Evolutionary conservation across 2,797 vertebrate species (phyloP), one percentile per base, ranked within the genome.

Genomic region (Cynopterus sphinx): DNA sequence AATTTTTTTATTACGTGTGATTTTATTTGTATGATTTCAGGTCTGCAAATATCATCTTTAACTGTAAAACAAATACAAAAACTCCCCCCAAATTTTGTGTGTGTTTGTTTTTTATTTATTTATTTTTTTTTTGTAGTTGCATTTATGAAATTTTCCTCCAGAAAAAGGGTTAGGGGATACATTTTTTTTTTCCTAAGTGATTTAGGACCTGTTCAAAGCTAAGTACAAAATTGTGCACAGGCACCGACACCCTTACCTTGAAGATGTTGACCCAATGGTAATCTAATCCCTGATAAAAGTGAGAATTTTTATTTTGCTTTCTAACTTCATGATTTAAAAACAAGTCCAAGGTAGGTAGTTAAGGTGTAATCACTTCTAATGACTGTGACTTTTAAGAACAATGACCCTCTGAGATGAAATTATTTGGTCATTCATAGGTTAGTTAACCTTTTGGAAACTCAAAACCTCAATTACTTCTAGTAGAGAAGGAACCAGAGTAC

Each of bases 241-340:
- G 3, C 85, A 2, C 74, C 94, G 90, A 94, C 84, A 89, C 55
- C 39, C 19, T 92, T 53, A 59, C 71, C 86, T 95, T 91, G 92
- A 87, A 88, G 86, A 63, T 28, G 15, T 82, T 97, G 95, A 96
- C 97, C 95, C 36, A 21, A 5, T 55, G 19, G 95, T 97, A 96
- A 98, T 94, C 70, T 59, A 96, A 97, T 15, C 81, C 88, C 68
- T 96, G 96, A 96, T 96, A 95, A 95, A 97, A 97, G 96, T 87
- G 88, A 96, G 63, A 57, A 70, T 67, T 95, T 93, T 97, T 93
- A 94, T 97, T 97, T 97, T 96, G 73, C 86, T 97, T 97, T 95
- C 92, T 93, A 95, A 86, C 92, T 90, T 91, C n/a, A 11, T 49
- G 78, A 94, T 15, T 68, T 81, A 79, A 93, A 96, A 94, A 97